Evolutionary conservation across 2,113 vertebrate species (phyloP).

Genomic region (Lasiurus borealis): DNA sequence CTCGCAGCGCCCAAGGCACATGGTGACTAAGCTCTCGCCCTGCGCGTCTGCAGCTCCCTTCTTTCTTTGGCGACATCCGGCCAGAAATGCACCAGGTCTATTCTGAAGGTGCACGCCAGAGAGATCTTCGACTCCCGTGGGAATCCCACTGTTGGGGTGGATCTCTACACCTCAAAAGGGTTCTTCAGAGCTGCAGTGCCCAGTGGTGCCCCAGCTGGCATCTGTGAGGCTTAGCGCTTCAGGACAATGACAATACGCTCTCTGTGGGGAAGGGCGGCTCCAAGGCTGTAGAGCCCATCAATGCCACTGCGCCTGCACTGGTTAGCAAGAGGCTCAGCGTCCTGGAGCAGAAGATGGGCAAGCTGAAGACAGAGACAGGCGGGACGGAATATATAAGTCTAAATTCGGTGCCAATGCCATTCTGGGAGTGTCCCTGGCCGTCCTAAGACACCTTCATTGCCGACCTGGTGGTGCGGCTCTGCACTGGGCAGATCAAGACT

Average conservation of each 20-base stretch:
- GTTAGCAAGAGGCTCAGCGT: conserved; percentile 95
- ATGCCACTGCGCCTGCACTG: conserved; percentile 99
- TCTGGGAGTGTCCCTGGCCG: conserved; percentile 96
- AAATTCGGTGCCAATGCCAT: conserved; percentile 99
- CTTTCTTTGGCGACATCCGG: no score
- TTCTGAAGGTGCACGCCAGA: conserved; percentile 93
- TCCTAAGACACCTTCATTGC: conserved; percentile 99
- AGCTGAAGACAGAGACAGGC: conserved; percentile 99
- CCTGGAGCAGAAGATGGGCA: conserved; percentile 95
- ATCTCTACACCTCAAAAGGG: conserved; percentile 95
- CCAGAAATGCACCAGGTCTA: conserved; percentile 93
- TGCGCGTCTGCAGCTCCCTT: no score
- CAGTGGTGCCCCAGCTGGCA: conserved; percentile 97
- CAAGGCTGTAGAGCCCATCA: conserved; percentile 99
- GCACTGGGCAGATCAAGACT: conserved; percentile 98
- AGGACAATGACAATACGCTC: conserved; percentile 98
- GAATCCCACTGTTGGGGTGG: conserved; percentile 98
- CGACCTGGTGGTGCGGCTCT: conserved; percentile 96
- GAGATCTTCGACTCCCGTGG: conserved; percentile 99
- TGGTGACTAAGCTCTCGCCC: no score
- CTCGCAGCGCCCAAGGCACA: no score
- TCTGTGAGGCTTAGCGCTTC: conserved; percentile 98
- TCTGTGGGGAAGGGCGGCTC: conserved; percentile 99
- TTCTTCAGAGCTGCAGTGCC: conserved; percentile 98
- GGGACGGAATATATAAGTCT: conserved; percentile 97